Evolutionary conservation across 2,888 invertebrate genomes (phyloP), one percentile per base, ranked within the genome.

Genomic region (Drosophila eohydei): DNA sequence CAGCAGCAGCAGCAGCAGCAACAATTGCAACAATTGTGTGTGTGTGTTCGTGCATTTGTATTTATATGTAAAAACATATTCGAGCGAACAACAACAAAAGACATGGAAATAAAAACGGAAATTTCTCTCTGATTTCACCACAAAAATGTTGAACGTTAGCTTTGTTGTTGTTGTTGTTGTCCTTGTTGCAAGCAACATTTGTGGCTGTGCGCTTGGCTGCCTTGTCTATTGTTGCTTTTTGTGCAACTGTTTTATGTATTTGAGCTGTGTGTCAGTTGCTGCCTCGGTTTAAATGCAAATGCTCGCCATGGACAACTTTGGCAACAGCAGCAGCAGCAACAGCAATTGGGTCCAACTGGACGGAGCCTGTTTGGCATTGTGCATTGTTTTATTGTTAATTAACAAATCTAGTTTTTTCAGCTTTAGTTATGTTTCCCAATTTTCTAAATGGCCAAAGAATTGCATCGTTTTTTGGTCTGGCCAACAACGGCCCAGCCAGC

Each of bases 231-330:
- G 84, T 83, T 84, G 83, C 85, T 80, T 81, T 78, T 74, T 72
- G 65, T 73, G 63, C 75, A 75, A 69, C 71, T 66, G 61, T 68
- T 74, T 60, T 67, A 50, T 66, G 50, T 58, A 60, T 74, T 40
- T 65, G 41, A 55, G 36, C 30, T 68, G 56, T 61, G 67, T 63
- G 55, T 36, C 51, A 50, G 62, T 73, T 80, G 60, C 62, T 80
- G 75, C 70, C 88, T 85, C 86, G 83, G 88, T 85, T 85, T 86
- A 85, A 85, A 85, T 85, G 85, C 88, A 88, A 88, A 85, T 85
- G 83, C 58, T 71, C 65, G 66, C 62, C 52, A 77, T 52, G 61
- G 41, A 57, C 71, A 46, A 50, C 51, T 40, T 28, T 28, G 40
- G 28, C 38, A 21, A 21, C 51, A 51, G 7, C 51, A 51, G 0